Base-by-base conservation (phyloP, 2,888 invertebrate species). In the Brachynemurus nebulosus region DNA sequence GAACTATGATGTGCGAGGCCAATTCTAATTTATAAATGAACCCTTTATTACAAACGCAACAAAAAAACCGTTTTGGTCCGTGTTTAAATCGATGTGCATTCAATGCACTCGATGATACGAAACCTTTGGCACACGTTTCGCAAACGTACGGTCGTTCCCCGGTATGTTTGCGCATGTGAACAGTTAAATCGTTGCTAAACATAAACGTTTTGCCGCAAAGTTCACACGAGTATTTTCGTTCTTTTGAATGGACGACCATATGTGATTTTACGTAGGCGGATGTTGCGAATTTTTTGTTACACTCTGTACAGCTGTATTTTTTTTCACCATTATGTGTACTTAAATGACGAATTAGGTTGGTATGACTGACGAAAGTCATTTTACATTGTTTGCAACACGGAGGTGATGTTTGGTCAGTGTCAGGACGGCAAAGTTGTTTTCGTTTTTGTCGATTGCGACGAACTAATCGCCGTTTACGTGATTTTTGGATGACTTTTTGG, bases 21-120 rank as follows among this genome's bases (percentile, higher is more conserved):
- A 27, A 33, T 34, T 42, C 42, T 18, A 27, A 27, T 42, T 42
- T 42, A 34, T 42, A 42, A 3, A 21, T 42, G 11, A 42, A 42
- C 5, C 42, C 42, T 42, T 34, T 42, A 16, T 33, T 34, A 30
- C 42, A 42, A 2, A 42, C 34, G 12, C 23, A 17, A 7, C 42
- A 42, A 19, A 42, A 42, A 9, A 42, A 42, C 35, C 42, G 19
- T 19, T 42, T 42, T 8, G 42, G 42, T 8, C 42, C 42, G n/a
- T 42, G 42, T 21, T 44, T 44, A 16, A 37, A 44, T 16, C 44
- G 14, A 44, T 44, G 44, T 25, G 44, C 44, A 17, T 23, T 38
- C 16, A 44, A 11, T 9, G 37, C 44, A 37, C 44, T 44, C 14
- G 44, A 44, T 17, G 37, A 37, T 9, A 44, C 38, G 19, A 44